Evolutionary conservation across 2,797 vertebrate species (phyloP), one percentile per base, ranked within the genome.

Genomic region (Malacoctenus gilli): DNA sequence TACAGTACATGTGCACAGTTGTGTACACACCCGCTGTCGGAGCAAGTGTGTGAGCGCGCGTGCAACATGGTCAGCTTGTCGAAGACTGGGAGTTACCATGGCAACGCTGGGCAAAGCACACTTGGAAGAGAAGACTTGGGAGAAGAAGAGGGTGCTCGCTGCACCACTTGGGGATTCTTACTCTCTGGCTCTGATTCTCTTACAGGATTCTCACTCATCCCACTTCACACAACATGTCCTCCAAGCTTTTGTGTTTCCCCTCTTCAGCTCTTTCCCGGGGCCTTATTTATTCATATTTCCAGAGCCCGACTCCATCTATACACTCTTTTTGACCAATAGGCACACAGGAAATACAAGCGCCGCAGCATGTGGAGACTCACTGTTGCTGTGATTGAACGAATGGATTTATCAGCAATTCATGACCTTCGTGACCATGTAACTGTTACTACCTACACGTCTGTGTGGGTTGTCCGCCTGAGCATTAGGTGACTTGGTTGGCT

Each of bases 51-150:
- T 23, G 37, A 59, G 65, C 3, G 15, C 57, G 35, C 44, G 42
- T 55, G 40, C 25, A 28, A 28, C 6, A 9, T 52, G 83, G 81
- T 80, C 82, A 79, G 74, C 72, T 61, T 67, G 66, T 60, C 54
- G 68, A 78, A 77, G 70, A 59, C 66, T 68, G 51, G 40, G 52
- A 43, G 63, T 89, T 86, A 59, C 86, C 80, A 87, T 88, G 74
- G 89, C 58, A 78, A 88, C 76, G 48, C 56, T 67, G 67, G 61
- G 69, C 57, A 67, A 76, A 79, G 71, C 67, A 71, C 48, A 68
- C 70, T 76, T 75, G 51, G 61, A 64, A 59, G 55, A 59, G 69
- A 61, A 70, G 63, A 72, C 64, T 68, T 57, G 57, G 71, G 70
- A 69, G 68, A 51, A 59, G 56, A n/a, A 79, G 62, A 54, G 66